phyloP scores from a whole-genome alignment of 2,888 invertebrate species.

The Calliopum simillimum region DNA sequence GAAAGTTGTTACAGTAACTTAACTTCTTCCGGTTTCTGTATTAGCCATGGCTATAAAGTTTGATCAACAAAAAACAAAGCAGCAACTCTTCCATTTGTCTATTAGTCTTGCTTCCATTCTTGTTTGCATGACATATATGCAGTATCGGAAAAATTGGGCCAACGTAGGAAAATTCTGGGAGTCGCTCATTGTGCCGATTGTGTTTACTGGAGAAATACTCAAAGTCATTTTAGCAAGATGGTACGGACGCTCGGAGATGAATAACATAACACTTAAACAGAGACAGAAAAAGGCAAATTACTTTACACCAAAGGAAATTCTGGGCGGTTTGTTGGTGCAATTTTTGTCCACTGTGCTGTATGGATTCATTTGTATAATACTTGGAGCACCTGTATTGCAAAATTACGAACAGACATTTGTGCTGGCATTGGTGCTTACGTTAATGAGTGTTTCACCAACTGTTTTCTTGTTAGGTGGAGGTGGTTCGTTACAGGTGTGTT shows the following conservation, averaged over 20 bases:
- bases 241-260: conserved; percentile 58
- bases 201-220: conserved; percentile 62
- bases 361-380: conserved; percentile 64
- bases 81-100: conserved; percentile 65
- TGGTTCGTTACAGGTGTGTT: conserved; percentile 64
- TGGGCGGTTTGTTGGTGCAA: conserved; percentile 60
- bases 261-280: conserved; percentile 56
- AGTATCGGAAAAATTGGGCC: conserved; percentile 62
- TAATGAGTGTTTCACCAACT: conserved; percentile 65
- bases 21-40: conserved; percentile 44
- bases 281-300: conserved; percentile 59
- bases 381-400: conserved; percentile 66
- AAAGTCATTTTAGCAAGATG: conserved; percentile 62
- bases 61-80: conserved; percentile 65
- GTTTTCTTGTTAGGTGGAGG: conserved; percentile 64
- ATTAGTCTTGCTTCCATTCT: conserved; percentile 64
- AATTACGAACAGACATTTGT: conserved; percentile 66
- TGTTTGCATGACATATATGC: conserved; percentile 65
- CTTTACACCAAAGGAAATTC: conserved; percentile 59
- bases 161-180: conserved; percentile 64
- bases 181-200: conserved; percentile 63
- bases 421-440: conserved; percentile 61
- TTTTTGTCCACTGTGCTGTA: conserved; percentile 62
- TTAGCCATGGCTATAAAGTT: conserved; percentile 61
- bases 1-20: no score